phyloP scores from a whole-genome alignment of 2,113 vertebrate species.

The Pteropus alecto region DNA sequence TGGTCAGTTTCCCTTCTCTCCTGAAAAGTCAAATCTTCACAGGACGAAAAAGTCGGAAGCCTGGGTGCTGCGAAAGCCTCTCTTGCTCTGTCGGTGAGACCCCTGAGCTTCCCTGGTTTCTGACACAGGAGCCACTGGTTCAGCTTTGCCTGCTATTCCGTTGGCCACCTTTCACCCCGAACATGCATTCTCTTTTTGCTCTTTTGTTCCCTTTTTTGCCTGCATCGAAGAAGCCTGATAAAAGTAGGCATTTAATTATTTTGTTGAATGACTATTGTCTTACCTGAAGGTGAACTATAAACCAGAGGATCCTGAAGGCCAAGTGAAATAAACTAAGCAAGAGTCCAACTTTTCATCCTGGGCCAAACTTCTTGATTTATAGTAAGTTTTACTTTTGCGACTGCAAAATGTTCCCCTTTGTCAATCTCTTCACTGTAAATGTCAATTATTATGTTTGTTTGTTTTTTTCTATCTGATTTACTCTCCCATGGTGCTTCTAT shows the following conservation, averaged over 20 bases:
- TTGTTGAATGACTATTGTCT: neutral
- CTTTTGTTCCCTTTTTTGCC: neutral
- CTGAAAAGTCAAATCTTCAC: neutral
- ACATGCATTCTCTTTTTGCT: neutral
- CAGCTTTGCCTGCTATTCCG: neutral
- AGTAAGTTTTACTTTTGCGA: neutral
- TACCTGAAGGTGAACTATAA: neutral
- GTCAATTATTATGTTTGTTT: neutral
- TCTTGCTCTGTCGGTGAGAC: neutral
- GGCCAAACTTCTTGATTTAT: neutral
- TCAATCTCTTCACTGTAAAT: constrained; percentile 24
- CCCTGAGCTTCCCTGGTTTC: neutral
- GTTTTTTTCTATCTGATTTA: neutral
- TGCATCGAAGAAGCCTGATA: neutral
- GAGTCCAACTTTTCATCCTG: neutral
- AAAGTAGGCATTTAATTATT: neutral
- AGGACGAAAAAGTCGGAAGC: neutral
- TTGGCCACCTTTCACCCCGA: neutral
- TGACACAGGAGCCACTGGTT: neutral
- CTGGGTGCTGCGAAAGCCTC: neutral
- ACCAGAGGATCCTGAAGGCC: neutral
- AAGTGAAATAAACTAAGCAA: constrained; percentile 4
- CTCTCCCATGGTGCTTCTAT: neutral
- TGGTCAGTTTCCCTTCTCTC: neutral
- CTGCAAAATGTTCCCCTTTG: neutral